phyloP scores from a whole-genome alignment of 2,888 invertebrate genomes.

The Theristus sp. region DNA sequence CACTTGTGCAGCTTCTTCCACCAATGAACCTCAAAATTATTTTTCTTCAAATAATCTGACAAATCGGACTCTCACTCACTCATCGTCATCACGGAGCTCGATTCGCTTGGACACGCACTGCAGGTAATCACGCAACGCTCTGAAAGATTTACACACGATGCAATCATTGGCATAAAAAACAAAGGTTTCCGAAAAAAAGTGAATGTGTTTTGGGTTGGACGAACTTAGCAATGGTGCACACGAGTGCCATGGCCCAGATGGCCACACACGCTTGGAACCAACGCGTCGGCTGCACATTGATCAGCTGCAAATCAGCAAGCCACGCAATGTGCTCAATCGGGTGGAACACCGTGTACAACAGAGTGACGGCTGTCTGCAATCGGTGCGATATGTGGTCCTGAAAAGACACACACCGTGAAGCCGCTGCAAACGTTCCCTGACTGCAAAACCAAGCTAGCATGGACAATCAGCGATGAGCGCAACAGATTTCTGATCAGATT shows the following conservation, averaged over 20 bases:
- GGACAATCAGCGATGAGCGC: too few species aligned
- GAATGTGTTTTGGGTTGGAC: too few species aligned
- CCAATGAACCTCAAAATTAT: too few species aligned
- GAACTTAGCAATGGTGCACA: background rate
- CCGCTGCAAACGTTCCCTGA: too few species aligned
- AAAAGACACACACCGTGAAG: too few species aligned
- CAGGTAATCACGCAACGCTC: background rate
- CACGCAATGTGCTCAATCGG: slow-evolving; percentile 8
- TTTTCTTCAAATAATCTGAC: too few species aligned
- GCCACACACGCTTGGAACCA: background rate
- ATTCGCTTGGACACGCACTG: background rate
- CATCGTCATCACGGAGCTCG: background rate
- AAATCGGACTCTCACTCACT: too few species aligned
- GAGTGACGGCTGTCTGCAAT: background rate
- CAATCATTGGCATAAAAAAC: background rate
- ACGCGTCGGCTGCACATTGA: background rate
- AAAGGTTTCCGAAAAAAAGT: too few species aligned
- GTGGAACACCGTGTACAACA: slow-evolving; percentile 3
- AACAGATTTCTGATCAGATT: too few species aligned
- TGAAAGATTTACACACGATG: background rate
- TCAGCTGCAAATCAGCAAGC: slow-evolving; percentile 1
- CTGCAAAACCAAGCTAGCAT: too few species aligned
- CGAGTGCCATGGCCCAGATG: slow-evolving; percentile 3
- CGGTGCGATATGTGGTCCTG: background rate
- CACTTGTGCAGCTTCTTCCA: too few species aligned